These are phyloP conservation scores for Menidia beryllina DNA, from an alignment of 2,113 vertebrate genomes.

Conservation along the genomic window DNA sequence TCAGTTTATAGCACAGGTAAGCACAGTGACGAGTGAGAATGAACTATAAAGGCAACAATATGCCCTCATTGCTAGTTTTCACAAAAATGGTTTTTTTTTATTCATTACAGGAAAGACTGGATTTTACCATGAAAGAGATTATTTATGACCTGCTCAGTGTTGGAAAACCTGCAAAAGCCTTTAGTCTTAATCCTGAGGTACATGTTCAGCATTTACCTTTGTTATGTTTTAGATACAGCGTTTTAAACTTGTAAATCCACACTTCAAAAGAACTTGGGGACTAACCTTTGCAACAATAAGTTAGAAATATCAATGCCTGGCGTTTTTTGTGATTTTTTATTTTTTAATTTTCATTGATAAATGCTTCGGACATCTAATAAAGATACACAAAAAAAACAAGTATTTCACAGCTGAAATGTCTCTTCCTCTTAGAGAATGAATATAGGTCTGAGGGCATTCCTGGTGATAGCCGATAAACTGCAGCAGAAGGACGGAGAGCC, in stretches of 20 bases:
- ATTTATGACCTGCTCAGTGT: conserved; percentile 97
- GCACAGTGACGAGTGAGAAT: not conserved
- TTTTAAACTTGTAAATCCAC: too few species aligned
- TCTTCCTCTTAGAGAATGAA: conserved; percentile 92
- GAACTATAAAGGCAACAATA: not conserved
- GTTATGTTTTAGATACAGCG: not conserved
- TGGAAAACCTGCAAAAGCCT: conserved; percentile 95
- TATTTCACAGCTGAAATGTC: not conserved
- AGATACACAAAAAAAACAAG: not conserved
- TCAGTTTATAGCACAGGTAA: conserved; percentile 98
- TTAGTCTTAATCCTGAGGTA: conserved; percentile 99
- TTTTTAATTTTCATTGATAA: not conserved
- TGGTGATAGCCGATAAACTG: conserved; percentile 96
- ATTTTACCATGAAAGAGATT: conserved; percentile 99
- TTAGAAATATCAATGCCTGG: too few species aligned
- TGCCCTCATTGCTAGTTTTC: not conserved
- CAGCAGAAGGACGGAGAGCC: conserved; percentile 98
- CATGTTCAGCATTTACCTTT: not conserved
- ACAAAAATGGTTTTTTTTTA: conserved; percentile 8
- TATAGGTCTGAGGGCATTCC: conserved; percentile 95
- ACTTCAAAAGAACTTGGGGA: too few species aligned
- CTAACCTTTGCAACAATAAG: too few species aligned
- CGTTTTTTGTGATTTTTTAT: too few species aligned
- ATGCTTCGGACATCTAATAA: not conserved
- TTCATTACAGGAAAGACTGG: conserved; percentile 89